Evolutionary conservation across 2,113 vertebrate genomes (phyloP).

Genomic region (Nansenia antarctica): DNA sequence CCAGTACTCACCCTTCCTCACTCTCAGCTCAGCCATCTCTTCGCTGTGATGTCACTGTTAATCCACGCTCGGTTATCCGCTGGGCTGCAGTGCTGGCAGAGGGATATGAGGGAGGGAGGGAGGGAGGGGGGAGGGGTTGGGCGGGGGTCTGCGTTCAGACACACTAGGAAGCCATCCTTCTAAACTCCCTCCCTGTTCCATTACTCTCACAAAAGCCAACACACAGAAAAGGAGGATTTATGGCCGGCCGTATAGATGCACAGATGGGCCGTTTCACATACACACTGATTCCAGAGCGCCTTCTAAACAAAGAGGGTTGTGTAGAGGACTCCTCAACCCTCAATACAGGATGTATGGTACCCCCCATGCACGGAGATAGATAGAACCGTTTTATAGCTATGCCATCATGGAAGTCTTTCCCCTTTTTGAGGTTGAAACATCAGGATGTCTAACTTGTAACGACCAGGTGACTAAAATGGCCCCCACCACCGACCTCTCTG

Average conservation of each 20-base stretch:
- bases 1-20: conserved; percentile 60
- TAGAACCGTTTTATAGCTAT: no score
- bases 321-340: not conserved
- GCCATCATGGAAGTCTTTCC: no score
- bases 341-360: not conserved
- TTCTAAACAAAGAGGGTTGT: conserved; percentile 20
- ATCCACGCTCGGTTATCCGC: conserved; percentile 72
- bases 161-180: conserved; percentile 56
- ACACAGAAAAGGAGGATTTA: conserved; percentile 23
- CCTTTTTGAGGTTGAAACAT: not conserved
- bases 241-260: conserved; percentile 4
- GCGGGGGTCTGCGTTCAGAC: conserved; percentile 36
- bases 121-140: conserved; percentile 9
- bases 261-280: conserved; percentile 40
- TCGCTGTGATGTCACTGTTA: conserved; percentile 74
- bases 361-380: no score
- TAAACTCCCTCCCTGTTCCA: no score
- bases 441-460: not conserved
- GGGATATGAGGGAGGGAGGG: conserved; percentile 52
- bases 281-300: conserved; percentile 19
- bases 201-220: conserved; percentile 26
- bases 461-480: not conserved
- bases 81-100: conserved; percentile 67
- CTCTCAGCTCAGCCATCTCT: conserved; percentile 68
- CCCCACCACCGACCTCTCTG: not conserved